Evolutionary conservation across 2,797 vertebrate genomes (phyloP).

Genomic region (Gymnothorax reevesii): DNA sequence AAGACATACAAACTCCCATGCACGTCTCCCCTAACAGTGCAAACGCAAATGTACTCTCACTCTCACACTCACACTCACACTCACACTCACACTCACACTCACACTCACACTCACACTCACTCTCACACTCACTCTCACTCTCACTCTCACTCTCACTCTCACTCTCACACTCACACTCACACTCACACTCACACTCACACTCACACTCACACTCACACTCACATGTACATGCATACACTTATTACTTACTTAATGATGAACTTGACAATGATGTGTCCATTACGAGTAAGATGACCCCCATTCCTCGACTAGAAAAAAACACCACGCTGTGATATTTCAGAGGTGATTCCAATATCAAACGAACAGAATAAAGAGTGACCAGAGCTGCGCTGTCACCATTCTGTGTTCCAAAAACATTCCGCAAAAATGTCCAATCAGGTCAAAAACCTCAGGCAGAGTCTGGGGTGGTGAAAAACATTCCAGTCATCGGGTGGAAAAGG

Average conservation of each 20-base stretch:
- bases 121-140: background rate
- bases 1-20: constrained; percentile 14
- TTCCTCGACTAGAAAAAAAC: constrained; percentile 25
- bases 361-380: constrained; percentile 29
- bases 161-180: too few relatives aligned
- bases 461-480: constrained; percentile 52
- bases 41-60: background rate
- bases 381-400: constrained; percentile 39
- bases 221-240: background rate
- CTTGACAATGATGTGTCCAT: constrained; percentile 41
- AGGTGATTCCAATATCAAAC: constrained; percentile 27
- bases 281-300: constrained; percentile 41
- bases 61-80: background rate
- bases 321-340: background rate
- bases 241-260: constrained; percentile 47
- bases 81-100: background rate
- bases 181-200: background rate
- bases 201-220: background rate
- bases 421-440: constrained; percentile 40
- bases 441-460: constrained; percentile 31
- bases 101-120: background rate
- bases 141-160: too few relatives aligned
- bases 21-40: background rate
- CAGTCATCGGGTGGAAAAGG: constrained; percentile 42
- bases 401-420: constrained; percentile 37